phyloP scores from a whole-genome alignment of 1,140 invertebrate species.

The Drosophila triauraria region DNA sequence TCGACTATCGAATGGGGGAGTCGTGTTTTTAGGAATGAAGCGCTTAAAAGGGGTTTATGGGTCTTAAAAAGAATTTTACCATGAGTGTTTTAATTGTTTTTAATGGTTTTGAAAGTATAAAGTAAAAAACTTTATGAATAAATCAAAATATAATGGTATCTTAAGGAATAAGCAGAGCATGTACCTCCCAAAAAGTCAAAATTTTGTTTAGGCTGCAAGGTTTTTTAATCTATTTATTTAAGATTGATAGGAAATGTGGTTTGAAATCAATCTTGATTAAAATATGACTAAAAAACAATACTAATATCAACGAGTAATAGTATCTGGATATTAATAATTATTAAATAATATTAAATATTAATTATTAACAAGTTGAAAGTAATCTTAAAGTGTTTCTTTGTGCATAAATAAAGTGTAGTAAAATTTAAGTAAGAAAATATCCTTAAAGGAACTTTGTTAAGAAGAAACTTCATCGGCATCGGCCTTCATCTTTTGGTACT shows the following conservation, averaged over 20 bases:
- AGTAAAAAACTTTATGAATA: too few relatives aligned
- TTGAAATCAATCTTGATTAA: background rate
- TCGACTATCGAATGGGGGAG: slow-evolving; percentile 33
- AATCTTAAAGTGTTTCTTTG: background rate
- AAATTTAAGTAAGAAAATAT: background rate
- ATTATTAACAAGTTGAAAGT: background rate
- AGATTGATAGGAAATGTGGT: background rate
- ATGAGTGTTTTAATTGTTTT: background rate
- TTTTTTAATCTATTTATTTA: background rate
- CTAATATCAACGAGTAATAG: background rate
- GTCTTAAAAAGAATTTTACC: background rate
- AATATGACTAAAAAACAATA: background rate
- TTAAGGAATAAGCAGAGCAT: background rate
- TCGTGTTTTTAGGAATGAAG: background rate
- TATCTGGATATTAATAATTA: background rate
- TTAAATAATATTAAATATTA: background rate
- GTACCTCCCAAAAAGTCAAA: background rate
- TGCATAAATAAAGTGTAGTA: background rate
- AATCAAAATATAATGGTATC: too few relatives aligned
- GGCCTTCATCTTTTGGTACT: slow-evolving; percentile 64
- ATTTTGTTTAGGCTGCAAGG: background rate
- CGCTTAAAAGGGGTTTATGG: background rate
- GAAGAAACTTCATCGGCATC: slow-evolving; percentile 3
- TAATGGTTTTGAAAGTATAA: too few relatives aligned
- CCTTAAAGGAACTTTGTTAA: background rate